A percentile compares a stretch with the other conserved stretches of the same genome.
These are phyloP conservation scores for Talpa occidentalis DNA, from an alignment of 2,113 vertebrate species.

Conservation along the genomic window DNA sequence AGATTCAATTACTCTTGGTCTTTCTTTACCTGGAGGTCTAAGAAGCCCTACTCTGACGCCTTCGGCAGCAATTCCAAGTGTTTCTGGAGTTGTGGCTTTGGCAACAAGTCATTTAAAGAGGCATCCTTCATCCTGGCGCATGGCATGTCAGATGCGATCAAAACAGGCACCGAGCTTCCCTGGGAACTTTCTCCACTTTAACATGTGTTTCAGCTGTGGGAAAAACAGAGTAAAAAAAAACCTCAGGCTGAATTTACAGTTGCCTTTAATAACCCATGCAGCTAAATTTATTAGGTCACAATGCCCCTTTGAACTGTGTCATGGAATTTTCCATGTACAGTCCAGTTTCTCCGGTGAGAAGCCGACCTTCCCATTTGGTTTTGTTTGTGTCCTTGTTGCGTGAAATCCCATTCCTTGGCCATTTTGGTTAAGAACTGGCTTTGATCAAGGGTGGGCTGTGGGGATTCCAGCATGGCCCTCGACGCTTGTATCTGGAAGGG, in stretches of 20 bases:
- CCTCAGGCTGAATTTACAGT: constrained; percentile 62
- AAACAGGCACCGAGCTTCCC: not conserved
- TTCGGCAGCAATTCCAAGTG: constrained; percentile 45
- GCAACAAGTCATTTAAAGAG: constrained; percentile 57
- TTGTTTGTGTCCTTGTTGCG: not conserved
- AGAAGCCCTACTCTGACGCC: not conserved
- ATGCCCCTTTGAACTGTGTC: constrained; percentile 60
- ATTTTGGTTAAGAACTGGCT: not conserved
- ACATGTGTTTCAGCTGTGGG: constrained; percentile 72
- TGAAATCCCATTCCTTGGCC: not conserved
- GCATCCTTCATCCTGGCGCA: not conserved
- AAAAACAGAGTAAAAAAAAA: constrained; percentile 14
- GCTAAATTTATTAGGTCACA: constrained; percentile 74
- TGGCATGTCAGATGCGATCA: constrained; percentile 19
- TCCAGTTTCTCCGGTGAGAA: constrained; percentile 37
- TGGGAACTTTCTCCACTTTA: constrained; percentile 49
- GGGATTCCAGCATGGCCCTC: not conserved
- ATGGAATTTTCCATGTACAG: constrained; percentile 77
- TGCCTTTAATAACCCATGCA: constrained; percentile 71
- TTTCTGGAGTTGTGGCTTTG: constrained; percentile 28
- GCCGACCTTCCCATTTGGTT: not conserved
- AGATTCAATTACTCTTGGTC: not conserved
- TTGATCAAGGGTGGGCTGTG: not conserved
- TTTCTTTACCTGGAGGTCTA: constrained; percentile 24
- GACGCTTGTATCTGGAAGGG: not conserved